Conservation (phyloP, 2,113 vertebrate species). For the Chaetorhynchus papuensis region DNA sequence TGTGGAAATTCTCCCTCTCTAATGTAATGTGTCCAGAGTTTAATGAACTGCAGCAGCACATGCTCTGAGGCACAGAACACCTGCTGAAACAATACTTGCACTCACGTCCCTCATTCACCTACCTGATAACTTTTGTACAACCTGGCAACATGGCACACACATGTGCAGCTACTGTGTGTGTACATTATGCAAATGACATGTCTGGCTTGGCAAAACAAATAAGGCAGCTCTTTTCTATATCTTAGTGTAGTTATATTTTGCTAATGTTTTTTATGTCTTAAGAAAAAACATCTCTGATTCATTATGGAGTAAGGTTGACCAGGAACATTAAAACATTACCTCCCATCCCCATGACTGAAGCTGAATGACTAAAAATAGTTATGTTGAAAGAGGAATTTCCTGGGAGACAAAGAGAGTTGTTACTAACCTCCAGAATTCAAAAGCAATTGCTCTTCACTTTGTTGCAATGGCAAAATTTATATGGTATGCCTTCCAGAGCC, state of each 20-base stretch:
- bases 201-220: background rate
- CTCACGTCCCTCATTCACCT: background rate
- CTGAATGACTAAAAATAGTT: background rate
- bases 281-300: background rate
- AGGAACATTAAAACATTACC: background rate
- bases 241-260: background rate
- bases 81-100: background rate
- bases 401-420: background rate
- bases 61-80: background rate
- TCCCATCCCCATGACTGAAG: background rate
- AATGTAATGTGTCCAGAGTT: background rate
- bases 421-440: background rate
- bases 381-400: background rate
- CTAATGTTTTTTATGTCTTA: background rate
- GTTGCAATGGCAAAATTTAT: background rate
- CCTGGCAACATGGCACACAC: background rate
- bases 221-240: background rate
- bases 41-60: background rate
- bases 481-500: background rate
- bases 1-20: background rate
- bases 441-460: background rate
- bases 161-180: background rate
- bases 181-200: background rate
- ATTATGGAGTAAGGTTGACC: background rate
- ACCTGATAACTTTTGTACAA: background rate